Conservation (phyloP, 2,797 vertebrate genomes). For the Decapterus maruadsi region DNA sequence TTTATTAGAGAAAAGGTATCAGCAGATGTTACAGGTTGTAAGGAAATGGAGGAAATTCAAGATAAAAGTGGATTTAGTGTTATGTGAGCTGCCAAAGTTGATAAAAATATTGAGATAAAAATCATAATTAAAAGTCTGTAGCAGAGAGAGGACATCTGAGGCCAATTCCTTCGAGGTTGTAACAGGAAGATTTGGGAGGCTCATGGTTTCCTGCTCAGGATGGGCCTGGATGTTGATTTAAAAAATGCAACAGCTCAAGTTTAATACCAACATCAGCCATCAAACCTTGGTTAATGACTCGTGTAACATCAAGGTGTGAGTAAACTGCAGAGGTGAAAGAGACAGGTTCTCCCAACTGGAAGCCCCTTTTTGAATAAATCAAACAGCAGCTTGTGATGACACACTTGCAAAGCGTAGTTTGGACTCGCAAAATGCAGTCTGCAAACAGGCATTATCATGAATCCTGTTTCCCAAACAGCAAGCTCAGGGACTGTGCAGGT, state of each 20-base stretch:
- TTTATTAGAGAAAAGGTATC: background rate
- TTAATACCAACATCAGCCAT: background rate
- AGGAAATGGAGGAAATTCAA: background rate
- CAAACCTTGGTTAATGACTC: background rate
- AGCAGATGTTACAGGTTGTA: background rate
- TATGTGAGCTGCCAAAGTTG: background rate
- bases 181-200: background rate
- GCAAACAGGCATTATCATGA: background rate
- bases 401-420: background rate
- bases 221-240: constrained; percentile 9
- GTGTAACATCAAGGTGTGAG: constrained; percentile 14
- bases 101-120: background rate
- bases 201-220: background rate
- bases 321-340: background rate
- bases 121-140: constrained; percentile 11
- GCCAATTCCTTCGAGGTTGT: background rate
- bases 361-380: background rate
- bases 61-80: background rate
- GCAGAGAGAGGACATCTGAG: constrained; percentile 2
- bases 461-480: background rate
- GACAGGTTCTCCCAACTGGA: background rate
- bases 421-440: background rate
- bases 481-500: background rate
- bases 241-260: constrained; percentile 3
- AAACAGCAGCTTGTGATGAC: background rate